Conservation (phyloP, 2,797 vertebrate genomes). For the Alfaro cultratus region DNA sequence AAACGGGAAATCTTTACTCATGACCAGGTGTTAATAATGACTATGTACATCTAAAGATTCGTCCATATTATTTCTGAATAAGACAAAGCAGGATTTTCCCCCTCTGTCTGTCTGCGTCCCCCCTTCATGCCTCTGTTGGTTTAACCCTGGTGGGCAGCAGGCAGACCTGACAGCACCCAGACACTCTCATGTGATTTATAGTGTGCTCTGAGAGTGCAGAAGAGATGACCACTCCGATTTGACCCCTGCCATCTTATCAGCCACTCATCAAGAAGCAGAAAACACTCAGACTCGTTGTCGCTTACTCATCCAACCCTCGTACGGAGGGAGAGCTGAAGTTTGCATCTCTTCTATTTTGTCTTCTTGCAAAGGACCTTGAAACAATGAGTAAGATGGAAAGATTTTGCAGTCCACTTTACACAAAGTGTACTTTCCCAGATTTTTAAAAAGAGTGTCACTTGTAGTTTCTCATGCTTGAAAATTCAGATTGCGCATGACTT, state of each 20-base stretch:
- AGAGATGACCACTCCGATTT: slow-evolving; percentile 77
- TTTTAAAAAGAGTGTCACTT: neutral
- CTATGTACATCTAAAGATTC: slow-evolving; percentile 15
- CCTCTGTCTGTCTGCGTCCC: slow-evolving; percentile 69
- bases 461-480: neutral
- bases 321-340: neutral
- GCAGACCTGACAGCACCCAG: slow-evolving; percentile 72
- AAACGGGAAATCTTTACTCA: slow-evolving; percentile 6
- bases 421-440: neutral
- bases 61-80: slow-evolving; percentile 53
- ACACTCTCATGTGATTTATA: slow-evolving; percentile 79
- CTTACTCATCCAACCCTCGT: slow-evolving; percentile 50
- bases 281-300: slow-evolving; percentile 58
- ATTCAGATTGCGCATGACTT: neutral
- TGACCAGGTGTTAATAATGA: slow-evolving; percentile 10
- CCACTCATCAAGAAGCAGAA: slow-evolving; percentile 65
- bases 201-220: slow-evolving; percentile 54
- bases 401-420: neutral
- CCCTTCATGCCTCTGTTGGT: slow-evolving; percentile 77
- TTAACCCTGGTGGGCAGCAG: slow-evolving; percentile 82
- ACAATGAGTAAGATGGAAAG: neutral
- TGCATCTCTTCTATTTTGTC: neutral
- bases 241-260: slow-evolving; percentile 72
- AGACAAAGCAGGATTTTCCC: slow-evolving; percentile 69
- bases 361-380: slow-evolving; percentile 6